Percentiles rank a stretch among this genome's conserved stretches.
phyloP scores from a whole-genome alignment of 2,888 invertebrate species.

The Reticulitermes lucifugus region DNA sequence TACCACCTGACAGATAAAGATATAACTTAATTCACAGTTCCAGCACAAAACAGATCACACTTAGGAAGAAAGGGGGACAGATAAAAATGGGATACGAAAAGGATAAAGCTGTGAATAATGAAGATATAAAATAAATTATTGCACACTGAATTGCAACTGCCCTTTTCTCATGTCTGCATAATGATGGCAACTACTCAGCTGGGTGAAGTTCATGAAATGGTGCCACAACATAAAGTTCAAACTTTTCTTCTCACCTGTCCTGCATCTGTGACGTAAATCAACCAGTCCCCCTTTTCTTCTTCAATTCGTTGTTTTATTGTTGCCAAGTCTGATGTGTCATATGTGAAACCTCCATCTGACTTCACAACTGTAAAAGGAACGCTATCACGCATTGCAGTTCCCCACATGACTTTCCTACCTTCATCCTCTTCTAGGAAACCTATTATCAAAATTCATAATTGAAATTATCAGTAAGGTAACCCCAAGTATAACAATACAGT shows the following conservation, averaged over 20 bases:
- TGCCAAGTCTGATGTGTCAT: conserved; percentile 98
- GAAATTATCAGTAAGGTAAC: too few relatives aligned
- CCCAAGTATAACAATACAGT: too few relatives aligned
- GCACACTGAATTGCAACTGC: not conserved
- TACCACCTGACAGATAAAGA: too few relatives aligned
- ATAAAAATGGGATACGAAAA: too few relatives aligned
- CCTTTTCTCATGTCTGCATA: too few relatives aligned
- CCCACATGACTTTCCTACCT: conserved; percentile 87
- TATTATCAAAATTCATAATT: not conserved
- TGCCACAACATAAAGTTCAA: not conserved
- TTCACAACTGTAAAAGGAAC: conserved; percentile 96
- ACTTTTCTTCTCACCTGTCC: conserved; percentile 76
- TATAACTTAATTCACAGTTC: too few relatives aligned
- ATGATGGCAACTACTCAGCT: not conserved
- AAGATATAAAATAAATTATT: not conserved
- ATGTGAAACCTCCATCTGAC: conserved; percentile 96
- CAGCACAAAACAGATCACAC: too few relatives aligned
- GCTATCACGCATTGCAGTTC: conserved; percentile 67
- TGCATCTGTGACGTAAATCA: conserved; percentile 93
- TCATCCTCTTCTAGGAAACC: conserved; percentile 78
- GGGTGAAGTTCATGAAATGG: too few relatives aligned
- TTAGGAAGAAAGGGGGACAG: too few relatives aligned
- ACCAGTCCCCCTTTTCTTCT: conserved; percentile 89
- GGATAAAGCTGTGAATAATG: not conserved
- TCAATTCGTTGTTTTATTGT: conserved; percentile 85